phyloP scores from a whole-genome alignment of 2,797 vertebrate genomes.

The Phrynocephalus vlangalii region DNA sequence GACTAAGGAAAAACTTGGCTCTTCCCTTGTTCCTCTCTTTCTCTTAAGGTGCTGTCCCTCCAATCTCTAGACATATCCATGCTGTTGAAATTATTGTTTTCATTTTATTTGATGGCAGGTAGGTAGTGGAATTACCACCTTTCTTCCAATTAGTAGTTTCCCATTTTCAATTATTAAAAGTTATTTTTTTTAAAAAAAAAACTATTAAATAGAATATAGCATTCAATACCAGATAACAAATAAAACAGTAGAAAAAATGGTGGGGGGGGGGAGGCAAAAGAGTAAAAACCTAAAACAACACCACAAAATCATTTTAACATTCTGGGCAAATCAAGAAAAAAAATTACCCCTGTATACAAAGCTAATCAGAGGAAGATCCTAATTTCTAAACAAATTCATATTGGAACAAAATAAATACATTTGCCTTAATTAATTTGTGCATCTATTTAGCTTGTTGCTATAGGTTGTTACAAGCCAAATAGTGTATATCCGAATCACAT shows the following conservation, averaged over 20 bases:
- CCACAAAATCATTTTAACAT: background rate
- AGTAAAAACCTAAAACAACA: background rate
- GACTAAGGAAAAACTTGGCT: background rate
- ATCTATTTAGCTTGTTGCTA: background rate
- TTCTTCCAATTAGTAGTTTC: background rate
- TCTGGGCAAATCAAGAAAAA: background rate
- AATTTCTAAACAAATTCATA: background rate
- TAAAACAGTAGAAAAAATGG: background rate
- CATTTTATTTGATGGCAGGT: background rate
- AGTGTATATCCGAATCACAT: slow-evolving; percentile 2
- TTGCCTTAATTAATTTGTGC: background rate
- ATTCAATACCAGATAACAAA: background rate
- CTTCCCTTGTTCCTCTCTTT: background rate
- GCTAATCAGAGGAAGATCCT: background rate
- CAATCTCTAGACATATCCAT: too few species aligned
- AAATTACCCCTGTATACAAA: background rate
- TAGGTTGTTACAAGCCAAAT: background rate
- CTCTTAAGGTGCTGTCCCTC: background rate
- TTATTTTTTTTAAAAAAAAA: background rate
- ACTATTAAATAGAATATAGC: background rate
- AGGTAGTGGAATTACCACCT: background rate
- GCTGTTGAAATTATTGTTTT: background rate
- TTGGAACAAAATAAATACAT: background rate
- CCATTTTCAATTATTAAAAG: background rate
- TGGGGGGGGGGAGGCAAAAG: background rate